These are phyloP conservation scores for Ophion slaviceki DNA, from an alignment of 2,888 invertebrate species.

Conservation along the genomic window DNA sequence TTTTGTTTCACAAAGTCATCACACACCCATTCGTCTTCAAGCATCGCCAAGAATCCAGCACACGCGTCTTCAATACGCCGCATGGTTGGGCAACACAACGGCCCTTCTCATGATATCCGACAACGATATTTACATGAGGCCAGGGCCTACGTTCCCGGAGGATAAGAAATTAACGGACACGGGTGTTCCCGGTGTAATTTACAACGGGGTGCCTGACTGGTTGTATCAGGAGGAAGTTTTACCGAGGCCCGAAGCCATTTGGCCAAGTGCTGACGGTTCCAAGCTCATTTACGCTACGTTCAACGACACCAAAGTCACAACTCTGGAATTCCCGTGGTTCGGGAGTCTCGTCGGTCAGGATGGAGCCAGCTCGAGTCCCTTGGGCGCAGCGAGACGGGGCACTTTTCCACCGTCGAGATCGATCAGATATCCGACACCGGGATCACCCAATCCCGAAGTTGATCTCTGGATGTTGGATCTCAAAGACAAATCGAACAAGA, in stretches of 20 bases:
- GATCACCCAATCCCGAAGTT: slow-evolving; percentile 93
- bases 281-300: slow-evolving; percentile 94
- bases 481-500: slow-evolving; percentile 86
- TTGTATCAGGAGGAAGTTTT: slow-evolving; percentile 98
- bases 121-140: slow-evolving; percentile 94
- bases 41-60: slow-evolving; percentile 88
- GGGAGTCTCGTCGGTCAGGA: slow-evolving; percentile 84
- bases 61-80: slow-evolving; percentile 92
- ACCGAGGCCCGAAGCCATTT: slow-evolving; percentile 91
- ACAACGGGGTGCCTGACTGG: slow-evolving; percentile 98
- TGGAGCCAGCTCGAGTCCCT: slow-evolving; percentile 84
- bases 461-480: slow-evolving; percentile 92
- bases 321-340: slow-evolving; percentile 90
- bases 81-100: slow-evolving; percentile 92
- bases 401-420: slow-evolving; percentile 92
- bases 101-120: slow-evolving; percentile 92
- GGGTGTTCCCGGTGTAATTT: slow-evolving; percentile 91
- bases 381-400: slow-evolving; percentile 84
- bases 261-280: slow-evolving; percentile 92
- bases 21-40: slow-evolving; percentile 93
- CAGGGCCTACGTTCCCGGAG: slow-evolving; percentile 87
- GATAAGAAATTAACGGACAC: slow-evolving; percentile 90
- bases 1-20: slow-evolving; percentile 86
- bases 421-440: slow-evolving; percentile 94
- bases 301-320: slow-evolving; percentile 88